These are phyloP conservation scores for Sitta carolinensis DNA, from an alignment of 2,797 vertebrate genomes.

Conservation along the genomic window DNA sequence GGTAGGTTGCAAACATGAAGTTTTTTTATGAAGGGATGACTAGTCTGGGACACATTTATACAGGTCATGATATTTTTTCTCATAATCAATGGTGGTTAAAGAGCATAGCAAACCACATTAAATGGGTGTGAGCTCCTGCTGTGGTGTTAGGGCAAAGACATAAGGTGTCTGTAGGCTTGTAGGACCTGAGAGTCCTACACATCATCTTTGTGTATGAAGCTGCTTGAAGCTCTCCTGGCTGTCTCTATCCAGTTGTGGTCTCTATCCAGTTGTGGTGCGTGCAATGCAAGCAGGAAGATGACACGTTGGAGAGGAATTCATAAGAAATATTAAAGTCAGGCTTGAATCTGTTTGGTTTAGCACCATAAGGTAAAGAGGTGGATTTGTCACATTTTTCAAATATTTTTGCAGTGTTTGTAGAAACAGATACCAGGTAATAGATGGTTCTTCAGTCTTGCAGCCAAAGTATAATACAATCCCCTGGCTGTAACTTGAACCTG, in stretches of 20 bases:
- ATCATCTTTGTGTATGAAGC: neutral
- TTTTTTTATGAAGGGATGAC: neutral
- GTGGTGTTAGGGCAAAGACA: neutral
- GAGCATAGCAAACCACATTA: neutral
- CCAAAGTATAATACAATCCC: neutral
- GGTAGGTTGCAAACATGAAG: neutral
- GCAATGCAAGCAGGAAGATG: neutral
- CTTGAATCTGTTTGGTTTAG: neutral
- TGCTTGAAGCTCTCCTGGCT: neutral
- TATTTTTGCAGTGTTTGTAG: neutral
- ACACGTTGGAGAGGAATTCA: neutral
- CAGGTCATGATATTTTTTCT: neutral
- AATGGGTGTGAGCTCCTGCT: neutral
- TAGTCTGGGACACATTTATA: neutral
- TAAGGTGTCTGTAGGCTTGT: neutral
- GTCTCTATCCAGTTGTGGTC: neutral
- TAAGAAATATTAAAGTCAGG: neutral
- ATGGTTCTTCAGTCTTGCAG: neutral
- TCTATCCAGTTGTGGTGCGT: neutral
- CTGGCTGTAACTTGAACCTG: neutral
- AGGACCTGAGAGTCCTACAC: neutral
- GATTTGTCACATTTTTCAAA: neutral
- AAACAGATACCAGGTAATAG: neutral
- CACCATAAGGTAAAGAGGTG: neutral
- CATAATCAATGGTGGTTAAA: neutral